Conservation (phyloP, 2,113 vertebrate species). For the Bostrychus sinensis region DNA sequence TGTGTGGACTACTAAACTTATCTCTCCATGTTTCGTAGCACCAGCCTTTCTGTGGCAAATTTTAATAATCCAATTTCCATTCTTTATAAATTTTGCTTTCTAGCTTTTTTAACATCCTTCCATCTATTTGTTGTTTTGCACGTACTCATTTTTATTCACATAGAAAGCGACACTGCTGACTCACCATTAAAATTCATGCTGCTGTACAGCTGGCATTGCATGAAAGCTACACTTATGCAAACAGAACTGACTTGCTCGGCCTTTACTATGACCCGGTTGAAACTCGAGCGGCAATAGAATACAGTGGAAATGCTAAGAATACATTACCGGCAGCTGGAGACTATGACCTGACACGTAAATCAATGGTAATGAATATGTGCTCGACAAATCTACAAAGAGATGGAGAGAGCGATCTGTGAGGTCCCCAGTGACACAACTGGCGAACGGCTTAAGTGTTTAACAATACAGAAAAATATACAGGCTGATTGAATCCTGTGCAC, state of each 20-base stretch:
- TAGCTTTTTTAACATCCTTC: not conserved
- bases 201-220: conserved; percentile 54
- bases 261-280: conserved; percentile 64
- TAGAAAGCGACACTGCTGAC: conserved; percentile 12
- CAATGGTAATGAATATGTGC: conserved; percentile 66
- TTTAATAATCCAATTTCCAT: not conserved
- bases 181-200: conserved; percentile 50
- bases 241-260: conserved; percentile 52
- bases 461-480: conserved; percentile 57
- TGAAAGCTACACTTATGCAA: conserved; percentile 60
- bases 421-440: conserved; percentile 53
- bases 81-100: not conserved
- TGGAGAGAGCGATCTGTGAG: conserved; percentile 54
- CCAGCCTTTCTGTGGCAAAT: not conserved
- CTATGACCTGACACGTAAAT: conserved; percentile 74
- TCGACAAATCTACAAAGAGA: conserved; percentile 57
- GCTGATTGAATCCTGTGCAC: conserved; percentile 63
- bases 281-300: conserved; percentile 61
- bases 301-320: conserved; percentile 67
- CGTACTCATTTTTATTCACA: conserved; percentile 1
- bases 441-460: conserved; percentile 62
- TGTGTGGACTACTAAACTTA: no score
- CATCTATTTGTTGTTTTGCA: conserved; percentile 19
- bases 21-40: no score
- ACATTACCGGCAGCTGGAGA: conserved; percentile 65